A percentile compares a stretch with the other conserved stretches of the same genome.
phyloP scores from a whole-genome alignment of 2,113 vertebrate species.

The Actinemys pallida region DNA sequence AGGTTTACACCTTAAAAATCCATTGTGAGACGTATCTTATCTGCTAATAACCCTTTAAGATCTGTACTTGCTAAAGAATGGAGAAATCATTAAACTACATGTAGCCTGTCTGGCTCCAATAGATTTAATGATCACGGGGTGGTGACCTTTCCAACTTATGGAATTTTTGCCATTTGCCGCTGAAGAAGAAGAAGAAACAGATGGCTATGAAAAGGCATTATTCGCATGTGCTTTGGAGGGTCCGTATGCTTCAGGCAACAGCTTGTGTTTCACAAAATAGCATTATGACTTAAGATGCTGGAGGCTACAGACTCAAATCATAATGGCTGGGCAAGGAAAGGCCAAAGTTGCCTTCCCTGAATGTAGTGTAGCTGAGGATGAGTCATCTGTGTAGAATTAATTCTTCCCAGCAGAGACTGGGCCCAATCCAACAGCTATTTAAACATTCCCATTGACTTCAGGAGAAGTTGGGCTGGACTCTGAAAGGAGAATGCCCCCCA shows the following conservation, averaged over 20 bases:
- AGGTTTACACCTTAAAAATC: neutral
- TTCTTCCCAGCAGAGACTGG: neutral
- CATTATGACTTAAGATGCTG: neutral
- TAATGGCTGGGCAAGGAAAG: neutral
- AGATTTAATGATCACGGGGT: neutral
- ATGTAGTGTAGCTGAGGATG: neutral
- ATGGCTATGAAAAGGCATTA: neutral
- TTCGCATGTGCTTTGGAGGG: neutral
- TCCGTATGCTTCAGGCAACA: neutral
- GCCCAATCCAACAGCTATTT: neutral
- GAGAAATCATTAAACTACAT: neutral
- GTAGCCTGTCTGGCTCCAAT: neutral
- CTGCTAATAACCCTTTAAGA: neutral
- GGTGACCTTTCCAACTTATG: neutral
- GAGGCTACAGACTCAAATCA: neutral
- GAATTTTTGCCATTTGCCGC: neutral
- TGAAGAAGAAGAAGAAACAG: neutral
- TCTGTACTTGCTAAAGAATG: neutral
- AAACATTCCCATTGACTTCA: neutral
- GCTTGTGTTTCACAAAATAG: neutral
- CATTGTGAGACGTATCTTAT: neutral
- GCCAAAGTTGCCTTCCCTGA: neutral
- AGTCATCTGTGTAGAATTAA: neutral
- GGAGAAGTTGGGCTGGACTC: neutral
- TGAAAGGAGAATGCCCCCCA: neutral